Evolutionary conservation across 2,797 vertebrate genomes (phyloP).

Genomic region (Cirrhinus molitorella): DNA sequence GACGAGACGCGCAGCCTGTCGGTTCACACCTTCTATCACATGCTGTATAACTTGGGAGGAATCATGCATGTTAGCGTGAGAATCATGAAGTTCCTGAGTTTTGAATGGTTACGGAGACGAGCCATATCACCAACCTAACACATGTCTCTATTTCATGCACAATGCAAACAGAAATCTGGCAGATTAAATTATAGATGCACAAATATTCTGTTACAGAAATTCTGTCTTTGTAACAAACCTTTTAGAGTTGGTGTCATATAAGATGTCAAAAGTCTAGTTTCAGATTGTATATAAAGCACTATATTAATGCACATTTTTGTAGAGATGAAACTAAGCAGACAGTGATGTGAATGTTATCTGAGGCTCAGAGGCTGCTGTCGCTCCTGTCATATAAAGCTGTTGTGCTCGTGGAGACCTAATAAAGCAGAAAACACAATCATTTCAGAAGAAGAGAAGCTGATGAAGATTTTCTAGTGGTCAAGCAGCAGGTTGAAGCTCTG

Average conservation of each 20-base stretch:
- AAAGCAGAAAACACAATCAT: too few relatives aligned
- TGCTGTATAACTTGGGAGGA: conserved; percentile 80
- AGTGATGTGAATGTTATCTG: background rate
- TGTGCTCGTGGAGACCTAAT: too few relatives aligned
- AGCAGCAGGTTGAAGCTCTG: too few relatives aligned
- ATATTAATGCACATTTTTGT: background rate
- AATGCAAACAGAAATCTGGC: background rate
- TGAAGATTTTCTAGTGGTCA: too few relatives aligned
- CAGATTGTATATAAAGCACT: background rate
- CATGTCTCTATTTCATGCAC: background rate
- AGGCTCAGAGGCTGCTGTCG: too few relatives aligned
- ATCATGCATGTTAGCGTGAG: conserved; percentile 79
- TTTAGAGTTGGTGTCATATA: background rate
- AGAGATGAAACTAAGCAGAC: background rate
- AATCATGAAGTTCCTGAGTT: conserved; percentile 78
- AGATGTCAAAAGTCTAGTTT: background rate
- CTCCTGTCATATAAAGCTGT: too few relatives aligned
- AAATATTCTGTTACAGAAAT: background rate
- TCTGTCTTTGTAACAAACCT: background rate
- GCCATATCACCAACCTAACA: conserved; percentile 72
- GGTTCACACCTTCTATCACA: conserved; percentile 78
- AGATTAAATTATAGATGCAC: background rate
- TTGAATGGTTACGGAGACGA: conserved; percentile 73
- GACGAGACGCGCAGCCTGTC: conserved; percentile 80
- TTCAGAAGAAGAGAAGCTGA: too few relatives aligned